Percentiles rank a stretch among this genome's conserved stretches.
Conservation (phyloP, 2,888 invertebrate species). For the Phyllotreta striolata region DNA sequence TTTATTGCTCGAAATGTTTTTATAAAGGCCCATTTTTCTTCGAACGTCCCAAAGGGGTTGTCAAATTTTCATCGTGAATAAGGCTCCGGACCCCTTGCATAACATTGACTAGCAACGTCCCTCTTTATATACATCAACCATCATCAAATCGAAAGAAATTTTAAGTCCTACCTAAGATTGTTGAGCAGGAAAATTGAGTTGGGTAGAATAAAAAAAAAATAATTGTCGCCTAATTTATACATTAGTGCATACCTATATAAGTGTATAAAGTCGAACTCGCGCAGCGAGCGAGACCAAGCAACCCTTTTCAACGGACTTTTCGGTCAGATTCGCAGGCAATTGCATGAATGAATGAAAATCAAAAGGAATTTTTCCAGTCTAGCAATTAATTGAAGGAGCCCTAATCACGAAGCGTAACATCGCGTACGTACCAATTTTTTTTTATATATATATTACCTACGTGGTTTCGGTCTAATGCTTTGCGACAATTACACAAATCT, state of each 20-base stretch:
- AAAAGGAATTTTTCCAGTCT: too few relatives aligned
- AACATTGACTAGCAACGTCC: slow-evolving; percentile 39
- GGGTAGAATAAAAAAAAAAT: too few relatives aligned
- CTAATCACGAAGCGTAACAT: slow-evolving; percentile 35
- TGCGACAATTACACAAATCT: slow-evolving; percentile 50
- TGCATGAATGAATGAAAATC: too few relatives aligned
- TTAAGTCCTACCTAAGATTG: too few relatives aligned
- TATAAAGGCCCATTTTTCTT: slow-evolving; percentile 61
- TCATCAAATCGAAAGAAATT: neutral
- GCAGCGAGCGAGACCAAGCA: too few relatives aligned
- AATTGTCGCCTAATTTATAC: too few relatives aligned
- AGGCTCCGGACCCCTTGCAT: slow-evolving; percentile 28
- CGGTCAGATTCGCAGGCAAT: too few relatives aligned
- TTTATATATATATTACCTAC: too few relatives aligned
- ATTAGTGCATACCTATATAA: too few relatives aligned
- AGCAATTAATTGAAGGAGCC: slow-evolving; percentile 30
- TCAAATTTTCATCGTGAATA: slow-evolving; percentile 53
- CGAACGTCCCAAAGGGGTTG: slow-evolving; percentile 56
- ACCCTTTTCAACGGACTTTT: too few relatives aligned
- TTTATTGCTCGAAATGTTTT: slow-evolving; percentile 61
- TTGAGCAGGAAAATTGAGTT: too few relatives aligned
- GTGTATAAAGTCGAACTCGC: too few relatives aligned
- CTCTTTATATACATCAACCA: slow-evolving; percentile 10
- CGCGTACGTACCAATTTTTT: slow-evolving; percentile 32
- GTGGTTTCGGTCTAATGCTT: slow-evolving; percentile 40